Base-by-base conservation (phyloP, 1,140 invertebrate species). In the Drosophila burlai region DNA sequence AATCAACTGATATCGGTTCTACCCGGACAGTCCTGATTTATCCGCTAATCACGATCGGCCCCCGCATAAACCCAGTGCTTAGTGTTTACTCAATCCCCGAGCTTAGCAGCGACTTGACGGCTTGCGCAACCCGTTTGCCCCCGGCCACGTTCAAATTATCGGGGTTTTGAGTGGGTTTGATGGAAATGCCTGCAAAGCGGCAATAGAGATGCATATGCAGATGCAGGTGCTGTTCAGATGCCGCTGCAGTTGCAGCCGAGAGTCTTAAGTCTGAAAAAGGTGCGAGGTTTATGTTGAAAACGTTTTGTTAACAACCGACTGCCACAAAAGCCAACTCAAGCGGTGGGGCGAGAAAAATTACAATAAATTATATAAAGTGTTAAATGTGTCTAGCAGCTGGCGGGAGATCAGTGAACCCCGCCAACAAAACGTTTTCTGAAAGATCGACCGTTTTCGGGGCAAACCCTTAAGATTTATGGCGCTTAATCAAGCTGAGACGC, bases 341-440 rank as follows among this genome's bases (percentile, higher is more conserved):
- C 60, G 73, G 42, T 18, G 57, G 65, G 18, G 55, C 24, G 34
- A 64, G 82, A 76, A 85, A 68, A 84, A 83, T 84, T 76, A 90
- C 81, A 90, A 90, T 90, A 90, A 90, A 85, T 90, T 85, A 90
- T 90, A 90, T 87, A 91, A 89, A 89, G 85, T 89, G 85, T 89
- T 90, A 90, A 89, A 81, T 89, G 69, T 81, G 73, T 71, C 71
- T 60, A 43, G 71, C 71, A 75, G 63, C 65, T 65, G 63, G 43
- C 43, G 57, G 61, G 60, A 75, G 75, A 62, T 65, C 65, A 50
- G 38, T 72, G 57, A 68, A 66, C 59, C 76, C 61, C 58, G 52
- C 50, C 13, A 73, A 85, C 83, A 83, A 80, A 86, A 87, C 67
- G 80, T 45, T 83, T 47, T 31, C 46, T 29, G 29, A 76, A 55